phyloP scores from a whole-genome alignment of 2,113 vertebrate genomes.

The Epinephelus moara region DNA sequence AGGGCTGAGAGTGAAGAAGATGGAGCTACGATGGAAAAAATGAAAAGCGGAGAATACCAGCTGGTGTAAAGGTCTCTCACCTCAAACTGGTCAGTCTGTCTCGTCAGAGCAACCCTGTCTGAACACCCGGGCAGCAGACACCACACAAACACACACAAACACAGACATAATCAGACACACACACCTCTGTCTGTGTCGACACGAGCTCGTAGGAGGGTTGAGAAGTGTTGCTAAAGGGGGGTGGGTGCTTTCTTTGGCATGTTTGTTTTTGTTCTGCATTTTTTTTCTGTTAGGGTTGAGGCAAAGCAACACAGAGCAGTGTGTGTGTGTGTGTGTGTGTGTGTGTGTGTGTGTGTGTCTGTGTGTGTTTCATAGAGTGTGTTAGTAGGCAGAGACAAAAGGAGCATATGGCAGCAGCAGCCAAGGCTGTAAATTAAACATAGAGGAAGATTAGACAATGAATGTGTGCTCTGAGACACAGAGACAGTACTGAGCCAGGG shows the following conservation, averaged over 20 bases:
- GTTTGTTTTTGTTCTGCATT: slow-evolving; percentile 70
- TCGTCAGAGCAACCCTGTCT: slow-evolving; percentile 48
- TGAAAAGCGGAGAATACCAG: not conserved
- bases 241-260: slow-evolving; percentile 61
- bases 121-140: slow-evolving; percentile 41
- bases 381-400: slow-evolving; percentile 83
- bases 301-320: slow-evolving; percentile 43
- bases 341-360: slow-evolving; percentile 20
- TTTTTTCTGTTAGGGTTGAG: slow-evolving; percentile 43
- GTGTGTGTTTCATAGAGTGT: slow-evolving; percentile 36
- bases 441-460: slow-evolving; percentile 91
- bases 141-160: slow-evolving; percentile 37
- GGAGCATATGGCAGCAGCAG: slow-evolving; percentile 89
- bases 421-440: slow-evolving; percentile 91
- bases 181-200: slow-evolving; percentile 63
- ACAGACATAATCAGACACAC: slow-evolving; percentile 49
- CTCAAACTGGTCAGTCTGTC: slow-evolving; percentile 65
- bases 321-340: slow-evolving; percentile 22
- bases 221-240: slow-evolving; percentile 50
- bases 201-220: slow-evolving; percentile 59
- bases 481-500: slow-evolving; percentile 83
- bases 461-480: slow-evolving; percentile 85
- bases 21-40: not conserved
- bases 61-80: slow-evolving; percentile 60
- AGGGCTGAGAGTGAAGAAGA: not conserved